Evolutionary conservation across 2,888 invertebrate genomes (phyloP).

Genomic region (Lepidocyrtinus sp.): DNA sequence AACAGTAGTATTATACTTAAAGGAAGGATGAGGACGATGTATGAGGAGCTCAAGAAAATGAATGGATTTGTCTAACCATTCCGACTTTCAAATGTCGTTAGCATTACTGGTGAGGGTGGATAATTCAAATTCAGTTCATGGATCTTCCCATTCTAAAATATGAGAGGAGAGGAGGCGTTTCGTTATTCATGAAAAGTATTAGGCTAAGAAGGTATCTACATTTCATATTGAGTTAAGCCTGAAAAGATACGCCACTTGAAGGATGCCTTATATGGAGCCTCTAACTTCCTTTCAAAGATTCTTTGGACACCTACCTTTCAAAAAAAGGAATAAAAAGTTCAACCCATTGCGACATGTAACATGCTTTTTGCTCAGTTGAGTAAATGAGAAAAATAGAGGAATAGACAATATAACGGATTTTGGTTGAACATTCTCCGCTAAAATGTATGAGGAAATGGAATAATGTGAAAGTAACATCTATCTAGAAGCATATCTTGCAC

Average conservation of each 20-base stretch:
- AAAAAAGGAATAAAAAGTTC: slow-evolving; percentile 42
- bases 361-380: neutral
- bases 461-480: slow-evolving; percentile 7
- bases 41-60: slow-evolving; percentile 21
- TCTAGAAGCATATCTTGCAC: slow-evolving; percentile 25
- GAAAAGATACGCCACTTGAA: slow-evolving; percentile 41
- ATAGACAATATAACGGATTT: neutral
- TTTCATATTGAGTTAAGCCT: slow-evolving; percentile 34
- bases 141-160: neutral
- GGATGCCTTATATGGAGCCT: slow-evolving; percentile 63
- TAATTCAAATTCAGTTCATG: slow-evolving; percentile 32
- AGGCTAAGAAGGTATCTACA: slow-evolving; percentile 16
- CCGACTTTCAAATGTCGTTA: slow-evolving; percentile 13
- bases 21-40: neutral
- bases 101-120: slow-evolving; percentile 50
- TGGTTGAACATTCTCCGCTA: neutral
- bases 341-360: slow-evolving; percentile 22
- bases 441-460: neutral
- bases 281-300: slow-evolving; percentile 51
- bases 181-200: neutral
- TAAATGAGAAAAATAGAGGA: neutral
- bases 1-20: slow-evolving; percentile 21
- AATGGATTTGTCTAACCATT: slow-evolving; percentile 37
- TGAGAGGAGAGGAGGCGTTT: slow-evolving; percentile 36
- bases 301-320: slow-evolving; percentile 60